Evolutionary conservation across 1,140 invertebrate species (phyloP), one percentile per base, ranked within the genome.

Genomic region (Xylocopa sonorina): DNA sequence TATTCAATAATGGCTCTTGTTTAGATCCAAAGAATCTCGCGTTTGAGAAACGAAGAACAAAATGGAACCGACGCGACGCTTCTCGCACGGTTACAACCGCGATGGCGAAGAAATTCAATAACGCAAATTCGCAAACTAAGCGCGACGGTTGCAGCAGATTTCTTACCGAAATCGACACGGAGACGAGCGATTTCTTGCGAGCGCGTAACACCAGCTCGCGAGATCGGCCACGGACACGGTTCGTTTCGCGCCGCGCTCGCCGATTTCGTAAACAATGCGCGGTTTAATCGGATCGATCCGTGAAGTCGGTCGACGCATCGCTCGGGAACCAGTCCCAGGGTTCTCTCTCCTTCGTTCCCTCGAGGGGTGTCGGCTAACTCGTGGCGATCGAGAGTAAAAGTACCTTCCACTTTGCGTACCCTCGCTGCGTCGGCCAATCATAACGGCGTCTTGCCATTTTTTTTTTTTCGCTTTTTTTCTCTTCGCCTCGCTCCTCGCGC

Each of bases 291-390:
- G 78, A 85, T 77, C 68, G 67, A 58, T 57, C 80, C 48, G 50
- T 53, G 46, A 68, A 81, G 74, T 87, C 79, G n/a, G 85, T 81
- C 81, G 68, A 64, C 82, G 80, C 80, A 80, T 75, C 83, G 68
- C 81, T 82, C 73, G 81, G 27, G 88, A 90, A 90, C 89, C 89
- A 87, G 89, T 90, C 85, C 84, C 83, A n/a, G n/a, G n/a, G n/a
- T n/a, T n/a, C 84, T 87, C 86, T 80, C 83, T 87, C 85, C 85
- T 88, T 88, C 86, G 83, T 88, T 89, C 3, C 85, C 60, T 82
- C 83, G 53, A 71, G 81, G 38, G 73, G 63, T 41, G 48, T 75
- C 27, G 62, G 21, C 60, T 75, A 55, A 67, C 71, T 60, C n/a
- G 14, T 60, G 27, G 4, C 58, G 34, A 63, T 27, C n/a, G 38